Conservation (phyloP, 1,140 invertebrate genomes). For the Pentalonia nigronervosa region DNA sequence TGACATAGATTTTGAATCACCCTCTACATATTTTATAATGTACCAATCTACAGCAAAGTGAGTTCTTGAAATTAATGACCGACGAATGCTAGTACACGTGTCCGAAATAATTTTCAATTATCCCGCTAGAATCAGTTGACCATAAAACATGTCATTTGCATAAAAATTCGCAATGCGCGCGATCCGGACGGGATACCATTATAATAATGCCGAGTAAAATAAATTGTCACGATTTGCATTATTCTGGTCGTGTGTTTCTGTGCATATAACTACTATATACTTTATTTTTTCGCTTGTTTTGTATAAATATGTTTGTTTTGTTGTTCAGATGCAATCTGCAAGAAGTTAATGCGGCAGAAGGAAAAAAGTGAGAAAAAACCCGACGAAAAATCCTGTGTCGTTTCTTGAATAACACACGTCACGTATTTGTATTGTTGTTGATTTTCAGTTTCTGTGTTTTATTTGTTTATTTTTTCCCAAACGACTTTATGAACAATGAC, state of each 20-base stretch:
- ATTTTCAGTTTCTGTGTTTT: neutral
- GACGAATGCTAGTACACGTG: no score
- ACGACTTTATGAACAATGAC: neutral
- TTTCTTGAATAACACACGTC: slow-evolving; percentile 39
- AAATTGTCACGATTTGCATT: neutral
- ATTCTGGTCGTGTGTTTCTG: neutral
- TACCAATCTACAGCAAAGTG: neutral
- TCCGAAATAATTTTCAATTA: neutral
- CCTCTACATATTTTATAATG: neutral
- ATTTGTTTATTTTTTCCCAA: neutral
- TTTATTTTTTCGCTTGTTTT: neutral
- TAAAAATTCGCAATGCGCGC: neutral
- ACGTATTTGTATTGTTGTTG: neutral
- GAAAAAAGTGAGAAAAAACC: slow-evolving; percentile 33
- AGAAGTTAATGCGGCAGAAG: slow-evolving; percentile 50
- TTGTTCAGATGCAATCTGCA: slow-evolving; percentile 46
- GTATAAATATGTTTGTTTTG: neutral
- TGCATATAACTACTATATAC: neutral
- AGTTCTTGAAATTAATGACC: neutral
- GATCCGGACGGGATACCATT: neutral
- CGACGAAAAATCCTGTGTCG: slow-evolving; percentile 24
- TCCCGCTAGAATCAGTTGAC: neutral
- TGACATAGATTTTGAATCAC: no score
- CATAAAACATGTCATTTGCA: neutral
- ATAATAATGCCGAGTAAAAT: neutral